Base-by-base conservation (phyloP, 2,113 vertebrate genomes). In the Toxostoma redivivum region DNA sequence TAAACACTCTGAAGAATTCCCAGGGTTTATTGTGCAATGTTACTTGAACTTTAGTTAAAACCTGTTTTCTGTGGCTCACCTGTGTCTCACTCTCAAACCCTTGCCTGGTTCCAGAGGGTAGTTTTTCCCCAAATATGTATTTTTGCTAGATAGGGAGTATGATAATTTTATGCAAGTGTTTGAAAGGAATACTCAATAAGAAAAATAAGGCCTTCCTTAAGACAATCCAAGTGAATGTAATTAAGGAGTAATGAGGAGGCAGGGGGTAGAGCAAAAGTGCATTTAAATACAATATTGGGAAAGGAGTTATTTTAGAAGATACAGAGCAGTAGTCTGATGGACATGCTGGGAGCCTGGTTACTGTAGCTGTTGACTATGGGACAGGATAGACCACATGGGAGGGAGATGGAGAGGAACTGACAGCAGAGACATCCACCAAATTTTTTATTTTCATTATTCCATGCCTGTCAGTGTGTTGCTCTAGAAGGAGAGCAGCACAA, bases 11-110 rank as follows among this genome's bases (percentile, higher is more conserved):
- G 37, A 93, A 86, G 57, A 84, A 66, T 86, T 90, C 65, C 65
- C 69, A 81, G 25, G 48, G 60, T 81, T 92, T 89, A 53, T 76
- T 66, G 57, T 83, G 30, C 42, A 65, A 12, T 79, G 45, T 40
- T 91, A 65, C 83, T 83, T 91, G 88, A 94, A 90, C 53, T 83
- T 58, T 81, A 87, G 83, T 85, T 90, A 94, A 93, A 95, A 87
- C 35, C 23, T 80, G 22, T 40, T 81, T 92, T 88, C 30, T 73
- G 28, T 80, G 21, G 18, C 33, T 72, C 82, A 50, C 64, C 57
- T 70, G 13, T 54, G 27, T 67, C 45, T 90, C 88, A 47, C 71
- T 71, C 40, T 42, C 40, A 82, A 86, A 90, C 51, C 23, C 28
- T 94, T 82, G 35, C 33, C n/a, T 81, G 11, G 10, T 66, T 91